These are phyloP conservation scores for Tetramorium simillimum DNA, from an alignment of 1,140 invertebrate genomes.

Conservation along the genomic window DNA sequence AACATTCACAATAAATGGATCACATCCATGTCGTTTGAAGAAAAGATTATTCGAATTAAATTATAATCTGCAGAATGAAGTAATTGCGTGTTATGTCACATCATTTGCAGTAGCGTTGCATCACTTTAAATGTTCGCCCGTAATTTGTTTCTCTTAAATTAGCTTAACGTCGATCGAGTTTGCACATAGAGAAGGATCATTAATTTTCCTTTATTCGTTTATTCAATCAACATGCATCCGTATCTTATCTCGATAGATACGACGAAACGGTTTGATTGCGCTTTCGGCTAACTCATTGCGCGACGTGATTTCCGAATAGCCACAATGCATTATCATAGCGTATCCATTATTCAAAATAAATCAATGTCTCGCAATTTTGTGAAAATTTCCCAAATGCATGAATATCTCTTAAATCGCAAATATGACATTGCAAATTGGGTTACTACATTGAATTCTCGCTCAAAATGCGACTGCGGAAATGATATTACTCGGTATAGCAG, in stretches of 20 bases:
- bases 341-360: background rate
- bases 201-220: constrained; percentile 23
- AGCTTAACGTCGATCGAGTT: background rate
- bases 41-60: background rate
- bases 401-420: background rate
- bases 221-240: background rate
- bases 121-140: background rate
- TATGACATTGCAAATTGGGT: background rate
- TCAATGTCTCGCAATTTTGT: background rate
- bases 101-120: background rate
- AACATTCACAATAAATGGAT: background rate
- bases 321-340: background rate
- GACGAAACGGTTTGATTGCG: constrained; percentile 1
- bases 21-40: background rate
- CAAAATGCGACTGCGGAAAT: background rate
- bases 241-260: constrained; percentile 6
- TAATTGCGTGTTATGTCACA: background rate
- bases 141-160: background rate
- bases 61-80: background rate
- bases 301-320: background rate
- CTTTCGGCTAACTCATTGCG: constrained; percentile 1
- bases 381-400: background rate
- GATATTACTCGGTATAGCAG: background rate
- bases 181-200: background rate
- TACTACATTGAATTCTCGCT: background rate